These are phyloP conservation scores for Cacatua alba DNA, from an alignment of 2,113 vertebrate species.

Conservation along the genomic window DNA sequence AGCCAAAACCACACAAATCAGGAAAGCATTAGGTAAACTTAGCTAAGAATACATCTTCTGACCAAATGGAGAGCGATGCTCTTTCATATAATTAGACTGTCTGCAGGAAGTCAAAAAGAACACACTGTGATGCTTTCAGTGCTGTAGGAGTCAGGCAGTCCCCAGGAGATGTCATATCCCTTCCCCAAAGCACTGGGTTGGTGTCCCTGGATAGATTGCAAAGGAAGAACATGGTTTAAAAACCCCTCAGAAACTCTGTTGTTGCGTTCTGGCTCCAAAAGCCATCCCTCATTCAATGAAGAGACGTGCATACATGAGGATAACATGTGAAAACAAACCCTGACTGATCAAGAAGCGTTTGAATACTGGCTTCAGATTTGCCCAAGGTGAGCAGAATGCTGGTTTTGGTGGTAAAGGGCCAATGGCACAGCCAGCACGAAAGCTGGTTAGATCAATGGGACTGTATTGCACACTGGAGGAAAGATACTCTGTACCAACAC, in stretches of 20 bases:
- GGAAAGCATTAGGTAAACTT: constrained; percentile 53
- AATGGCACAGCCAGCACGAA: neutral
- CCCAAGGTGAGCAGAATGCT: neutral
- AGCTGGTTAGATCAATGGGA: neutral
- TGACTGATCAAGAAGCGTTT: neutral
- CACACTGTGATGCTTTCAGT: constrained; percentile 75
- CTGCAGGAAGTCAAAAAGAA: constrained; percentile 78
- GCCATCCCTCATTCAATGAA: neutral
- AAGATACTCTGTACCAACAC: neutral
- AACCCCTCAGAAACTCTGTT: neutral
- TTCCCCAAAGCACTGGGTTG: neutral
- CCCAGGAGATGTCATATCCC: constrained; percentile 43
- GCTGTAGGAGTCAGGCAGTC: constrained; percentile 70
- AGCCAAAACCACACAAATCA: constrained; percentile 28
- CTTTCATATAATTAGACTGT: constrained; percentile 78
- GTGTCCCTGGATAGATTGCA: neutral
- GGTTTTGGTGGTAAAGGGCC: neutral
- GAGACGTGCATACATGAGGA: neutral
- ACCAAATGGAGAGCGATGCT: constrained; percentile 61
- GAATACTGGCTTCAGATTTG: neutral
- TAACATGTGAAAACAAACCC: neutral
- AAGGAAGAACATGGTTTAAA: neutral
- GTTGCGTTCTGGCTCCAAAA: neutral
- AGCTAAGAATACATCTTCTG: constrained; percentile 80
- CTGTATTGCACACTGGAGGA: neutral